phyloP scores from a whole-genome alignment of 2,888 invertebrate species.

The Lottia gigantea region DNA sequence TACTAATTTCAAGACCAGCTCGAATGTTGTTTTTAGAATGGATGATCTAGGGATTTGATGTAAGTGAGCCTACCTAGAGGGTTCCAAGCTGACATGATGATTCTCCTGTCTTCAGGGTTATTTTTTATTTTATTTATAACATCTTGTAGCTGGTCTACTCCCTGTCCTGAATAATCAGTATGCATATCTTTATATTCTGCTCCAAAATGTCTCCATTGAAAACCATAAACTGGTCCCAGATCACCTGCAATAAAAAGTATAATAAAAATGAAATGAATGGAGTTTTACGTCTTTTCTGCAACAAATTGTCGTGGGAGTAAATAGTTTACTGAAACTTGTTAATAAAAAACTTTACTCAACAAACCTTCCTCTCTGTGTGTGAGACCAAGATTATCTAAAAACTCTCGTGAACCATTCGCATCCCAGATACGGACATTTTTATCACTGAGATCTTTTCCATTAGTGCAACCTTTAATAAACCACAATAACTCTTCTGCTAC shows the following conservation, averaged over 20 bases:
- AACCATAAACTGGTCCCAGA: constrained; percentile 96
- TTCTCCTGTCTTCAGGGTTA: constrained; percentile 87
- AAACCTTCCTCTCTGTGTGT: constrained; percentile 84
- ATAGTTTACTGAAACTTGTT: no score
- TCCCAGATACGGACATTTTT: constrained; percentile 95
- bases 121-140: constrained; percentile 82
- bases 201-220: constrained; percentile 98
- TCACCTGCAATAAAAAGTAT: constrained; percentile 76
- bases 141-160: constrained; percentile 87
- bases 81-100: constrained; percentile 96
- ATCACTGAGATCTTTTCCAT: constrained; percentile 82
- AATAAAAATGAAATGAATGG: background rate
- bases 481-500: constrained; percentile 93
- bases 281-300: background rate
- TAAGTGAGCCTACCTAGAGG: constrained; percentile 73
- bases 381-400: constrained; percentile 88
- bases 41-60: no score
- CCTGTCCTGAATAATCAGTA: constrained; percentile 83
- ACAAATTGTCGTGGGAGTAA: no score
- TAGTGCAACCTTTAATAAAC: constrained; percentile 92
- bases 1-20: no score
- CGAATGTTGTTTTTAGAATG: no score
- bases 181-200: constrained; percentile 86
- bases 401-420: constrained; percentile 89
- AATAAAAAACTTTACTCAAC: background rate